phyloP scores from a whole-genome alignment of 2,888 invertebrate species.

The Clivina fossor region DNA sequence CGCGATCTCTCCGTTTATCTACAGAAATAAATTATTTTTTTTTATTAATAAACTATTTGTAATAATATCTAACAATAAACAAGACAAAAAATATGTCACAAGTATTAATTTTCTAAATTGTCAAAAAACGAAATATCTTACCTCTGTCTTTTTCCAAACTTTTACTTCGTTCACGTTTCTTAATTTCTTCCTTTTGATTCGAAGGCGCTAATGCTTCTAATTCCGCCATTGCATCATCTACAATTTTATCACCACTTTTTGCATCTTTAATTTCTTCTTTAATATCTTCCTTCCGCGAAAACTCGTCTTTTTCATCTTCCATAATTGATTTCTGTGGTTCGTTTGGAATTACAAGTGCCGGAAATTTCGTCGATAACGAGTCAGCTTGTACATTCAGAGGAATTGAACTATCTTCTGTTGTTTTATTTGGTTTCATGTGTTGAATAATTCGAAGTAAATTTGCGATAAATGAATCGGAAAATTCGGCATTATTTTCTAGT shows the following conservation, averaged over 20 bases:
- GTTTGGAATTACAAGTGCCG: constrained; percentile 80
- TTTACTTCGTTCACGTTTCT: constrained; percentile 46
- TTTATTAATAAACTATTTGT: too few relatives aligned
- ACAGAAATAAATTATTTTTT: too few relatives aligned
- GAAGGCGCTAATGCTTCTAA: constrained; percentile 83
- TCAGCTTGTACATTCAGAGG: constrained; percentile 52
- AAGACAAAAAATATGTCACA: too few relatives aligned
- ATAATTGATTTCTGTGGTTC: constrained; percentile 58
- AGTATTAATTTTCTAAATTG: too few relatives aligned
- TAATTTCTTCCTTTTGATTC: constrained; percentile 44
- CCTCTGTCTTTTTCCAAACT: constrained; percentile 45
- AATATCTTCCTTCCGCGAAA: constrained; percentile 36
- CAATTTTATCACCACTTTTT: constrained; percentile 53
- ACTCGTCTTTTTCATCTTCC: constrained; percentile 51
- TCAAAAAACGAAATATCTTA: too few relatives aligned
- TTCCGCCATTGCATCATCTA: constrained; percentile 83
- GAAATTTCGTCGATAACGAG: constrained; percentile 70
- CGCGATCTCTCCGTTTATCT: constrained; percentile 32
- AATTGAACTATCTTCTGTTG: constrained; percentile 39
- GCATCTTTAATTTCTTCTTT: constrained; percentile 44
- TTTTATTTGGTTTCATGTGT: constrained; percentile 78
- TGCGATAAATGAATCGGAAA: constrained; percentile 92
- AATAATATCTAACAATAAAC: too few relatives aligned
- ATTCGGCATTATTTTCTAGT: constrained; percentile 91
- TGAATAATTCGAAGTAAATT: constrained; percentile 93